Evolutionary conservation across 2,888 invertebrate genomes (phyloP), one percentile per base, ranked within the genome.

Genomic region (Orthosia cruda): DNA sequence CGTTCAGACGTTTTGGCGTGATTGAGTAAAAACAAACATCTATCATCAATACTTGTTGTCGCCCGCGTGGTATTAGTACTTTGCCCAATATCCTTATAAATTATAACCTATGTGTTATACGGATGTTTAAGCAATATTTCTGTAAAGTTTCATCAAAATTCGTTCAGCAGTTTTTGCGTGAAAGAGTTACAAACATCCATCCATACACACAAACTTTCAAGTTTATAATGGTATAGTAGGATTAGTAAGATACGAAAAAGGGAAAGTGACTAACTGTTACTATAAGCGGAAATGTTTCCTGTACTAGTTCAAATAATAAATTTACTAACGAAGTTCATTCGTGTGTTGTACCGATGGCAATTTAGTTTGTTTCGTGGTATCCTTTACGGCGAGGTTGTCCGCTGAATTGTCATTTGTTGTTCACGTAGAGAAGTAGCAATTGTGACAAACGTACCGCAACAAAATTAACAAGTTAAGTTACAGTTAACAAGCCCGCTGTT

Each of bases 401-500:
- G 57, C 71, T 77, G 65, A 79, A 85, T 83, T 81, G 72, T 77
- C 87, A 84, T 87, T 89, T 82, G 78, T 84, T 74, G 84, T 88
- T 84, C 88, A 88, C 86, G 83, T 88, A 84, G 86, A 79, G 79
- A 87, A 89, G 89, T 89, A 89, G 88, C 90, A 90, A 91, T 93
- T 93, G 93, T 94, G 93, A 94, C 94, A 93, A 94, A 88, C 80
- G 86, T 80, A 81, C 88, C 91, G 88, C 90, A 94, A 94, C 94
- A 92, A 94, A 95, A 95, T 95, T 94, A 96, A 95, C 95, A 94
- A 95, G 94, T 93, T 92, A 93, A 92, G 90, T 95, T 94, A 94
- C 94, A 94, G 94, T 95, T 95, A 95, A 94, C 95, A 93, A 95
- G 93, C 93, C 85, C 87, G 77, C 89, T 93, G 94, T 94, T 94